Conservation (phyloP, 2,888 invertebrate genomes). For the Caenorhabditis sp. region DNA sequence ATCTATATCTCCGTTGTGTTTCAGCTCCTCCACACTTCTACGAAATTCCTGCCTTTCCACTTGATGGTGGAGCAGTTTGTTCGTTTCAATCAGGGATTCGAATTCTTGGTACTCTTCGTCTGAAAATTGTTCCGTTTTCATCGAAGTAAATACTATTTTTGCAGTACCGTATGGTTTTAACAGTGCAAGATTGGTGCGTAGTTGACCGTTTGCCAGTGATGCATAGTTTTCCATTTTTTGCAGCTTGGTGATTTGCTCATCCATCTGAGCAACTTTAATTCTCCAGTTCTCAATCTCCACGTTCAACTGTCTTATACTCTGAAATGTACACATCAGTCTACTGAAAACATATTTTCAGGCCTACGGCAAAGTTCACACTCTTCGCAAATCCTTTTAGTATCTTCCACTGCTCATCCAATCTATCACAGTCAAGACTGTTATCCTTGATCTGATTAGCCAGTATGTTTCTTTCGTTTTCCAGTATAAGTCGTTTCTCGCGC, state of each 20-base stretch:
- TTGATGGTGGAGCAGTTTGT: slow-evolving; percentile 48
- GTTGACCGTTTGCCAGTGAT: slow-evolving; percentile 48
- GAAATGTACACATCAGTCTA: not conserved
- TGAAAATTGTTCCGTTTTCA: slow-evolving; percentile 13
- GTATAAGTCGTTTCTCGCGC: slow-evolving; percentile 37
- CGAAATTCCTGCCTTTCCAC: slow-evolving; percentile 41
- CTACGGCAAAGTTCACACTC: slow-evolving; percentile 40
- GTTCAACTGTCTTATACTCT: slow-evolving; percentile 39
- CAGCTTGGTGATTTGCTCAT: slow-evolving; percentile 43
- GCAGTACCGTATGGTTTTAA: slow-evolving; percentile 58
- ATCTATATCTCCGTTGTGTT: slow-evolving; percentile 49
- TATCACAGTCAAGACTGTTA: slow-evolving; percentile 44
- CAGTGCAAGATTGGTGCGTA: slow-evolving; percentile 54
- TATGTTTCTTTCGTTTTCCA: slow-evolving; percentile 52
- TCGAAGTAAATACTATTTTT: not conserved
- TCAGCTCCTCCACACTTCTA: slow-evolving; percentile 33
- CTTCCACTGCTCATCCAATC: slow-evolving; percentile 56
- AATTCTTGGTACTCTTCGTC: slow-evolving; percentile 65
- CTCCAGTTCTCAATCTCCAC: slow-evolving; percentile 49
- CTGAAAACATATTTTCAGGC: not conserved
- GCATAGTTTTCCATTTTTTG: slow-evolving; percentile 58
- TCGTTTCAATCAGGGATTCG: slow-evolving; percentile 47
- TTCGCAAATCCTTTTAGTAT: slow-evolving; percentile 51
- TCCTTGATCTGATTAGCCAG: slow-evolving; percentile 50
- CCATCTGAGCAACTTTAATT: slow-evolving; percentile 43